These are phyloP conservation scores for Chelon labrosus DNA, from an alignment of 2,797 vertebrate species.

Conservation along the genomic window DNA sequence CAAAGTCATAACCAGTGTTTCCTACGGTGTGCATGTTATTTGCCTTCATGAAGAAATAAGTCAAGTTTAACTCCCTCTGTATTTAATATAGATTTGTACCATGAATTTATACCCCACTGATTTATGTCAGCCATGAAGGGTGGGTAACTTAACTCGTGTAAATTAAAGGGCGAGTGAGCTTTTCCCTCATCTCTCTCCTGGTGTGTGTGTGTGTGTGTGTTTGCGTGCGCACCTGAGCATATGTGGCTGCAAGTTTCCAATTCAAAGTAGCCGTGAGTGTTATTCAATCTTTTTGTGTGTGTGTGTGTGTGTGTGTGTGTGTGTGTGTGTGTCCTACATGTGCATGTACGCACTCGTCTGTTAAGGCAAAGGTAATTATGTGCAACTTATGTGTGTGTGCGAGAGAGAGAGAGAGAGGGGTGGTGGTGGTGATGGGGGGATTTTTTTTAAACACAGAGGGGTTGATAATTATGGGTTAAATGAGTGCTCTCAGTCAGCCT, in stretches of 20 bases:
- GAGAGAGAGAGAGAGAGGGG: background rate
- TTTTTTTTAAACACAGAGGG: conserved; percentile 77
- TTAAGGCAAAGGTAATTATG: conserved; percentile 71
- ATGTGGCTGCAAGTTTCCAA: conserved; percentile 43
- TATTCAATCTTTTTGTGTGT: conserved; percentile 39
- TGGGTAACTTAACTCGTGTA: conserved; percentile 47
- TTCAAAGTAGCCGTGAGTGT: conserved; percentile 42
- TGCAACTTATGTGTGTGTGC: conserved; percentile 54
- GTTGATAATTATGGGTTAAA: conserved; percentile 84
- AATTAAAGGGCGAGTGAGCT: conserved; percentile 60
- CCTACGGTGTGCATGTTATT: background rate
- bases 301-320: no score
- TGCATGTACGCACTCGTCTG: conserved; percentile 61
- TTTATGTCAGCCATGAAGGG: conserved; percentile 53
- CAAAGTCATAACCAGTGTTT: background rate
- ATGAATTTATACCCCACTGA: conserved; percentile 37
- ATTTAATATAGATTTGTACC: conserved; percentile 49
- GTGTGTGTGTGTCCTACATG: conserved; percentile 37
- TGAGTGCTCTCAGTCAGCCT: conserved; percentile 78
- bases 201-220: conserved; percentile 5
- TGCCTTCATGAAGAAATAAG: conserved; percentile 20
- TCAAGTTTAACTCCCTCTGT: conserved; percentile 29
- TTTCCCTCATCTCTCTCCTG: conserved; percentile 17
- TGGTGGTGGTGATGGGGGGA: conserved; percentile 24
- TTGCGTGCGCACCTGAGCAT: conserved; percentile 35